Conservation (phyloP, 2,797 vertebrate genomes). For the Varecia variegata region DNA sequence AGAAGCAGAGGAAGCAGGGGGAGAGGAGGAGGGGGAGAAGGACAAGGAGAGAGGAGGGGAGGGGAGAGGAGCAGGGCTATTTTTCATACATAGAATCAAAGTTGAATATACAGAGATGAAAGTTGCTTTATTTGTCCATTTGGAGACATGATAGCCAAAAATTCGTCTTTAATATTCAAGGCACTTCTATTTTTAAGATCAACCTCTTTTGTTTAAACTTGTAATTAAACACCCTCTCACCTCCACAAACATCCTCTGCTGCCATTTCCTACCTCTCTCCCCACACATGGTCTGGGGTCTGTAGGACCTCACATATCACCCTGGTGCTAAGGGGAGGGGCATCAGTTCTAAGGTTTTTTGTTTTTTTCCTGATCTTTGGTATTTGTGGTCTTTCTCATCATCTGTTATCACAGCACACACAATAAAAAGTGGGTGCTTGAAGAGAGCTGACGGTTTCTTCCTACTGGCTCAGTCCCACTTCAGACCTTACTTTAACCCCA, state of each 20-base stretch:
- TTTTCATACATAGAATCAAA: not conserved
- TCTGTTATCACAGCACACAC: not conserved
- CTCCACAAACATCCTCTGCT: not conserved
- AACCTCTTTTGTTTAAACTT: not conserved
- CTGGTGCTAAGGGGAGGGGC: not conserved
- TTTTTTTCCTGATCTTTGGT: not conserved
- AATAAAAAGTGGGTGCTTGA: not conserved
- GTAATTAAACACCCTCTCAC: not conserved
- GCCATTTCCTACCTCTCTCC: not conserved
- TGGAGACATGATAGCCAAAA: not conserved
- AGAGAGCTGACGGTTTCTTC: not conserved
- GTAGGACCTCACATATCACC: not conserved
- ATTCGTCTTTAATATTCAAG: not conserved
- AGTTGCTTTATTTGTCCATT: not conserved
- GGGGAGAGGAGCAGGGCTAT: not conserved
- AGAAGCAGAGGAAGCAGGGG: not conserved
- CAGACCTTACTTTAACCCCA: not conserved
- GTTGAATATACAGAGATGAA: not conserved
- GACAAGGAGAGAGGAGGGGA: fast-evolving
- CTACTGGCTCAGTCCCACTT: not conserved
- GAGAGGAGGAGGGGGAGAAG: fast-evolving
- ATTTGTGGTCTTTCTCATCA: not conserved
- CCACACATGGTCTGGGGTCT: not conserved
- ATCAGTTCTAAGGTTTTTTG: not conserved
- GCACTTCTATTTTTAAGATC: not conserved